Evolutionary conservation across 2,113 vertebrate genomes (phyloP).

Genomic region (Forbesichthys agassizii): DNA sequence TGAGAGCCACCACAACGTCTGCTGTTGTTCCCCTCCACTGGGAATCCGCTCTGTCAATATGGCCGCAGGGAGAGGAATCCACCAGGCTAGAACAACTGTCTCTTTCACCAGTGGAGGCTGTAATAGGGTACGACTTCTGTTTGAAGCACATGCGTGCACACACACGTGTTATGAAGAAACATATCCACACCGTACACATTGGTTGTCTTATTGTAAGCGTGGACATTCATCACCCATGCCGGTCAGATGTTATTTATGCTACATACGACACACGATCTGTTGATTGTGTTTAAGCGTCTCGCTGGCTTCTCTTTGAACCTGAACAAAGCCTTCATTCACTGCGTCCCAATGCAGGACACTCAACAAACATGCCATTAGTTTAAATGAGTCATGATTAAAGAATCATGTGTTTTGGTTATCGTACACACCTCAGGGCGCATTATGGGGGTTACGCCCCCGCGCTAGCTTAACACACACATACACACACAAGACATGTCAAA

Average conservation of each 20-base stretch:
- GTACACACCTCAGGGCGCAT: not conserved
- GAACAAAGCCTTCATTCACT: not conserved
- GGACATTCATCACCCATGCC: not conserved
- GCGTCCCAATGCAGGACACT: not conserved
- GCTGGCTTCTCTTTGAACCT: no score
- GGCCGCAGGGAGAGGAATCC: slow-evolving; percentile 19
- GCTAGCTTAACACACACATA: not conserved
- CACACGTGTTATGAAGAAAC: not conserved
- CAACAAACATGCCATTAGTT: not conserved
- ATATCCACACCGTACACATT: not conserved
- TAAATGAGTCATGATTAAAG: not conserved
- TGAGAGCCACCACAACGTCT: slow-evolving; percentile 11
- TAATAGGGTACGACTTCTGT: slow-evolving; percentile 6
- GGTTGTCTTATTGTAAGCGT: not conserved
- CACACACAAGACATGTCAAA: not conserved
- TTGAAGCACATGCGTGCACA: slow-evolving; percentile 3
- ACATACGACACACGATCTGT: not conserved
- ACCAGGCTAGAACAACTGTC: slow-evolving; percentile 16
- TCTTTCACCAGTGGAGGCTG: slow-evolving; percentile 8
- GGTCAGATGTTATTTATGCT: not conserved
- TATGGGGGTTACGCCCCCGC: not conserved
- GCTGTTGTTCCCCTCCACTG: slow-evolving; percentile 14
- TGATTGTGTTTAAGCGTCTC: no score
- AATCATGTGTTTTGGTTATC: not conserved
- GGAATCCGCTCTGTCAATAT: slow-evolving; percentile 7